Conservation (phyloP, 2,797 vertebrate genomes). For the Poecilia wingei region DNA sequence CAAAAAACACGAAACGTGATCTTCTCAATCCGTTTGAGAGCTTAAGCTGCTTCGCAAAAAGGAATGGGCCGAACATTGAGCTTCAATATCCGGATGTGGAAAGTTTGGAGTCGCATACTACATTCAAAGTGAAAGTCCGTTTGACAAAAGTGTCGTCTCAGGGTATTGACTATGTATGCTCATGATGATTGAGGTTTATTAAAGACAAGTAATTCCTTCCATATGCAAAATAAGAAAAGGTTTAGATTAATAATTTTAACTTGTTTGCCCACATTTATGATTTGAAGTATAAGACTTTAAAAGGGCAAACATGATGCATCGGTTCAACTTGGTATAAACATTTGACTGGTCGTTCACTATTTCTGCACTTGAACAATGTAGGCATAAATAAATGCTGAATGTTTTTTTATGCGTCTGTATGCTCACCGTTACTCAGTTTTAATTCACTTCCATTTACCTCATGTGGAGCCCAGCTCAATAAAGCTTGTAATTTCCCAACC, state of each 20-base stretch:
- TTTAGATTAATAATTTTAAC: background rate
- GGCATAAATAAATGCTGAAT: slow-evolving; percentile 12
- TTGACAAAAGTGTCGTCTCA: background rate
- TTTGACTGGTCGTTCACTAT: background rate
- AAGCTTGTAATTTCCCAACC: slow-evolving; percentile 64
- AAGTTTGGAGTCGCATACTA: background rate
- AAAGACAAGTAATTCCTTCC: background rate
- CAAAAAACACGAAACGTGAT: background rate
- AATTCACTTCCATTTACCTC: slow-evolving; percentile 56
- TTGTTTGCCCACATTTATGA: background rate
- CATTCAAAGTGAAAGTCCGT: background rate
- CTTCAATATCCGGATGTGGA: background rate
- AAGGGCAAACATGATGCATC: background rate
- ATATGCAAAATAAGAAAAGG: background rate
- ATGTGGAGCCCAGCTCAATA: slow-evolving; percentile 67
- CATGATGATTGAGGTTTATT: background rate
- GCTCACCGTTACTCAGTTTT: slow-evolving; percentile 41
- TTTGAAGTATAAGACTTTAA: background rate
- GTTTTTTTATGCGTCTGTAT: slow-evolving; percentile 20
- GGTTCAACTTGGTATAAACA: background rate
- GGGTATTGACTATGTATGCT: background rate
- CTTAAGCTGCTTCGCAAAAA: background rate
- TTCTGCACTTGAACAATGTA: background rate
- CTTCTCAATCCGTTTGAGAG: background rate
- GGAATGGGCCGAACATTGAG: background rate